Base-by-base conservation (phyloP, 92 coral and sea anemone species). In the Porites divaricata region DNA sequence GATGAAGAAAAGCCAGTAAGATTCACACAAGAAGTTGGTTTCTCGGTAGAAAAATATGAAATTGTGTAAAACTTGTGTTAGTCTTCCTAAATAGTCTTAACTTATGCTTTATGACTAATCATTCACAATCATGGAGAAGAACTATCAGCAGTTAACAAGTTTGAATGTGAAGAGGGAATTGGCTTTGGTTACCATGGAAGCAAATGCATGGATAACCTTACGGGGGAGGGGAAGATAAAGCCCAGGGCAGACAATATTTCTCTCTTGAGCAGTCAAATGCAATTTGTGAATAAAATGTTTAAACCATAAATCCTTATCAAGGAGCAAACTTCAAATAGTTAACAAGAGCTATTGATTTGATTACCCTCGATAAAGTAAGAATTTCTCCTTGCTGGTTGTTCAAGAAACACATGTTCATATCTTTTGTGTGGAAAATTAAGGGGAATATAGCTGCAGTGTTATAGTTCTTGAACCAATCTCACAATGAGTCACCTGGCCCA, bases 11-110 rank as follows among this genome's bases (percentile, higher is more conserved):
- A 95, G 68, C 98, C 98, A 3, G 95, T 96, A 87, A 96, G 95
- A 80, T 93, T 87, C 79, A 92, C 99, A 23, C 95, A 95, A 84
- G 99, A 96, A 89, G 91, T 96, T 79, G 79, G 93, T 64, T 95
- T 96, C 87, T 92, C 97, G 57, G 99, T 95, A 56, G 99, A 96
- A 28, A 96, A 96, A 95, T 96, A 96, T 83, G 99, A 95, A 88
- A 95, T 96, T 66, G 97, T 93, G 85, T 94, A 92, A 89, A 75
- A 50, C 49, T 80, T 69, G 5, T 28, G 11, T 2, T 13, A 57
- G 65, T 22, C 74, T 59, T 63, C 63, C 26, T 6, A 61, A 72
- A 41, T 61, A 22, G 63, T 19, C 26, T 35, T 58, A 82, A 72
- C 79, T 71, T 72, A 82, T 72, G 48, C 20, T 16, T 19, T 20